Percentiles rank a stretch among this genome's conserved stretches.
Conservation (phyloP, 2,113 vertebrate species). For the Takifugu flavidus region DNA sequence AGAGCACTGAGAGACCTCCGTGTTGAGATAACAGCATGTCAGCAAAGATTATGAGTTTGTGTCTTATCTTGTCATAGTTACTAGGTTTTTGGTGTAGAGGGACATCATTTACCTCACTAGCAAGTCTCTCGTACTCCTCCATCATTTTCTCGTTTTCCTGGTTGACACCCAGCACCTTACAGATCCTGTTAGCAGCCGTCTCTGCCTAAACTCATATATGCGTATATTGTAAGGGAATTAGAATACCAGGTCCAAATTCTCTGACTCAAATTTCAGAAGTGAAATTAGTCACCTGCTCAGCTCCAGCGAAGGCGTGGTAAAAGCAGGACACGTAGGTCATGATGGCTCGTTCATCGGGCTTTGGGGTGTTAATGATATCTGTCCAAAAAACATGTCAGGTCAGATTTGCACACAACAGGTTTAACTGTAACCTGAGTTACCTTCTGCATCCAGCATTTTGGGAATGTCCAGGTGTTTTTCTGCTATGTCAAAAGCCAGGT, state of each 20-base stretch:
- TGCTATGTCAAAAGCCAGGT: conserved; percentile 96
- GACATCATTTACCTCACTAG: conserved; percentile 87
- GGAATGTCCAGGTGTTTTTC: conserved; percentile 99
- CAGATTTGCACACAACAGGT: not conserved
- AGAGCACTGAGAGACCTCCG: conserved; percentile 1
- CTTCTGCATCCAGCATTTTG: conserved; percentile 98
- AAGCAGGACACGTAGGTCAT: conserved; percentile 99
- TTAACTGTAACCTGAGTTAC: conserved; percentile 63
- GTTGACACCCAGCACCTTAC: conserved; percentile 97
- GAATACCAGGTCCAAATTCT: conserved; percentile 3
- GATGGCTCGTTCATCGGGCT: conserved; percentile 97
- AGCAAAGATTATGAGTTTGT: conserved; percentile 5
- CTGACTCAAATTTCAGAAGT: not conserved
- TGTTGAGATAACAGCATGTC: conserved; percentile 1
- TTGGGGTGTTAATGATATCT: conserved; percentile 99
- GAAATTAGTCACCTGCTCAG: conserved; percentile 87
- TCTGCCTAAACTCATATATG: conserved; percentile 79
- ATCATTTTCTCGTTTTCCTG: conserved; percentile 99
- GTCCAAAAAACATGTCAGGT: conserved; percentile 3
- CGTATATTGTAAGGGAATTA: not conserved
- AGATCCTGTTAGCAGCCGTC: conserved; percentile 98
- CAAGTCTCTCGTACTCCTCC: conserved; percentile 97
- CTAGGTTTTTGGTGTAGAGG: not conserved
- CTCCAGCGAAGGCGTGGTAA: conserved; percentile 98
- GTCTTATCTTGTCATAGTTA: conserved; percentile 3